Base-by-base conservation (phyloP, 2,888 invertebrate genomes). In the Anthoptus insignis region DNA sequence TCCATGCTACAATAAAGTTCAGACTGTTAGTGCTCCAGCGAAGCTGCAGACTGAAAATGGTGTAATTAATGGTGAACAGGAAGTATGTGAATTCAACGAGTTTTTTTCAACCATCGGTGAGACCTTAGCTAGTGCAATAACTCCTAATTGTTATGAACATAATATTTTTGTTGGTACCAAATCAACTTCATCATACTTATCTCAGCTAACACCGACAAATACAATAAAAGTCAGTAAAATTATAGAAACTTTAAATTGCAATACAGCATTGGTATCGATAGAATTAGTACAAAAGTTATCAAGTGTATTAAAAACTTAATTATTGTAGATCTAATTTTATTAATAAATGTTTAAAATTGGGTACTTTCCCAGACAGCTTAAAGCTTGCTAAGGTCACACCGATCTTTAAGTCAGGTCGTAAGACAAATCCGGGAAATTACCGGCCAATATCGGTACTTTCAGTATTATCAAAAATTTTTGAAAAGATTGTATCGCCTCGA, bases 231-330 rank as follows among this genome's bases (percentile, higher is more conserved):
- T 67, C 16, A 24, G 16, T 9, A 59, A 64, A 50, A 65, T 68
- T n/a, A 68, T 70, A 9, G 45, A 63, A 42, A 65, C 59, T 21
- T 37, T 70, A 14, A 49, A 68, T 39, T 8, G 52, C 14, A 70
- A 70, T 27, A 57, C 59, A 11, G 59, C 66, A 24, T 24, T 37
- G 71, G 71, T 7, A 34, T 67, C 9, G 71, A 71, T 27, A 54
- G 57, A 3, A 68, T 69, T 14, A 68, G 4, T 11, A 64, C 67
- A 14, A 71, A 69, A 60, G 24, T 14, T 7, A 53, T 71, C n/a
- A 69, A 69, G 64, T 60, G 56, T 11, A 87, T 97, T 1, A 66
- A 66, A 58, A 14, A 42, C 24, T 11, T 59, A 1, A 65, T 67
- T 37, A 11, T 47, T 8, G 21, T 24, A 13, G 27, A 53, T 1